Conservation (phyloP, 2,113 vertebrate genomes). For the Gnathonemus echidnorhynchus region DNA sequence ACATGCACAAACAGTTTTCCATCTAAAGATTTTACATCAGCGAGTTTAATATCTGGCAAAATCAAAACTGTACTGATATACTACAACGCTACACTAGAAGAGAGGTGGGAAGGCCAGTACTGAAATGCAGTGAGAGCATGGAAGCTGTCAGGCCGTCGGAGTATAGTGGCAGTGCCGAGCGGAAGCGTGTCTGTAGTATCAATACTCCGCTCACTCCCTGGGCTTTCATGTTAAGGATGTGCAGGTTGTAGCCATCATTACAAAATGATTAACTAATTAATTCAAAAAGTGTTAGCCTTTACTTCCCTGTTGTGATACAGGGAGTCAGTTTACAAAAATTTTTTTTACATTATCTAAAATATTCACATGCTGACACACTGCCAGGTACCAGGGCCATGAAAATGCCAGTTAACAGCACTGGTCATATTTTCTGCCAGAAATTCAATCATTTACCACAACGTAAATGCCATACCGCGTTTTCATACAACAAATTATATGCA, state of each 20-base stretch:
- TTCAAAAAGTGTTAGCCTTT: not conserved
- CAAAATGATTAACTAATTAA: not conserved
- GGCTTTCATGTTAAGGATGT: not conserved
- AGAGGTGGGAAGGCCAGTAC: not conserved
- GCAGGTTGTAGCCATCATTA: not conserved
- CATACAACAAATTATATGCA: not conserved
- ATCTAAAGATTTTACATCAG: not conserved
- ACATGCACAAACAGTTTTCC: not conserved
- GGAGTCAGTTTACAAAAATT: not conserved
- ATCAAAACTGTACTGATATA: not conserved
- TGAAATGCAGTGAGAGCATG: not conserved
- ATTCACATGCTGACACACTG: not conserved
- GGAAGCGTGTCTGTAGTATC: not conserved
- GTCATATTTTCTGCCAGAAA: not conserved
- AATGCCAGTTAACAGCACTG: not conserved
- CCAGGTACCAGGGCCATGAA: not conserved
- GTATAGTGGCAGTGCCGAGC: not conserved
- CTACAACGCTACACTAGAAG: not conserved
- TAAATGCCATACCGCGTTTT: not conserved
- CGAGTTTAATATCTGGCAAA: not conserved
- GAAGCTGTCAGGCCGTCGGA: not conserved
- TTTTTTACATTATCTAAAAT: not conserved
- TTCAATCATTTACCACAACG: not conserved
- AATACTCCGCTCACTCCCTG: not conserved
- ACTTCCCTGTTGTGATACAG: not conserved